Conservation (phyloP, 2,888 invertebrate species). For the Sturmia bella region DNA sequence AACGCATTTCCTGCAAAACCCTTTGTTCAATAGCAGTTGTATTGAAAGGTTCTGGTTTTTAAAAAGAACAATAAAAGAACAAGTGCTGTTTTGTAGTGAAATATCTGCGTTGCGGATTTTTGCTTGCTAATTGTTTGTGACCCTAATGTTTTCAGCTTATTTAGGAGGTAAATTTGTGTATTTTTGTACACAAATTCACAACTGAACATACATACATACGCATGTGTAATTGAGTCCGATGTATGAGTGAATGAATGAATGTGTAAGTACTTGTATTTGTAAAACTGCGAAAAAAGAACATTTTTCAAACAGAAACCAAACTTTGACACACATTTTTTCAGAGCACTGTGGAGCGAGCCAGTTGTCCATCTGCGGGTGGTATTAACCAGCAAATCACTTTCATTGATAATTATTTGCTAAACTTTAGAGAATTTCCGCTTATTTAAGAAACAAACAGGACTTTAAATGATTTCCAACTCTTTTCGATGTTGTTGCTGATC, state of each 20-base stretch:
- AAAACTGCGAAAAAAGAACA: conserved; percentile 22
- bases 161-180: conserved; percentile 21
- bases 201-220: conserved; percentile 25
- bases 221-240: conserved; percentile 49
- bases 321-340: conserved; percentile 41
- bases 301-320: conserved; percentile 46
- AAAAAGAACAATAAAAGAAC: too few species aligned
- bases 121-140: not conserved
- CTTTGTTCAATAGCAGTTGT: too few species aligned
- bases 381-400: too few species aligned
- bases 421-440: too few species aligned
- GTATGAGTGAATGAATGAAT: conserved; percentile 1
- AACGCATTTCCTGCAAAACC: too few species aligned
- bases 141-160: conserved; percentile 7
- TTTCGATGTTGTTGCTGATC: too few species aligned
- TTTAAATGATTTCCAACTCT: too few species aligned
- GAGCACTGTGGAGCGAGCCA: not conserved
- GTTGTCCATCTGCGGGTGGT: not conserved
- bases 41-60: too few species aligned
- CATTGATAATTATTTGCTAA: not conserved
- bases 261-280: conserved; percentile 18
- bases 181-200: conserved; percentile 48
- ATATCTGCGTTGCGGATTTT: too few species aligned
- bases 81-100: too few species aligned
- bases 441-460: too few species aligned